Conservation (phyloP, 1,140 invertebrate species). For the Dendrolimus kikuchii region DNA sequence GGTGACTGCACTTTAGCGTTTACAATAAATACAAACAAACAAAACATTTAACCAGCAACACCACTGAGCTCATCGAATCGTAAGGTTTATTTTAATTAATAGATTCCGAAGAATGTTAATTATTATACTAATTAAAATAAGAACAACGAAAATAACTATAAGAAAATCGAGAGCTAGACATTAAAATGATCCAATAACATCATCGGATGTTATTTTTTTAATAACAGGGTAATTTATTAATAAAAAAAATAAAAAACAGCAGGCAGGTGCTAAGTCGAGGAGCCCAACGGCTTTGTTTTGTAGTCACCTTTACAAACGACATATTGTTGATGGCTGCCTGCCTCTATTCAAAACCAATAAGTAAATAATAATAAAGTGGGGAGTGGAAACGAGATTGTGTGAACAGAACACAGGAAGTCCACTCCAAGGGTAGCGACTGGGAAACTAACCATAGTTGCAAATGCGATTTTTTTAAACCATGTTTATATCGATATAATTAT, state of each 20-base stretch:
- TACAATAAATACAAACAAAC: constrained; percentile 71
- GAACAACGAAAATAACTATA: too few species aligned
- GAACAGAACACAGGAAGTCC: constrained; percentile 49
- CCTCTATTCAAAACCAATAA: constrained; percentile 56
- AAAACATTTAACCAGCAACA: constrained; percentile 52
- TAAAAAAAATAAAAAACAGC: constrained; percentile 27
- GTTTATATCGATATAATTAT: neutral
- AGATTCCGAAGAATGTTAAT: too few species aligned
- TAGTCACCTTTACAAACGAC: constrained; percentile 59
- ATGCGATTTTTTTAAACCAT: constrained; percentile 1
- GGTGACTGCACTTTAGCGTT: constrained; percentile 69
- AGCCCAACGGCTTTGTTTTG: constrained; percentile 57
- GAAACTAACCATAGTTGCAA: constrained; percentile 16
- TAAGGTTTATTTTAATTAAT: constrained; percentile 9
- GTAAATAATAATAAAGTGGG: constrained; percentile 56
- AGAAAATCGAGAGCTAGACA: too few species aligned
- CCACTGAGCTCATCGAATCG: constrained; percentile 33
- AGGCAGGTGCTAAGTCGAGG: constrained; percentile 52
- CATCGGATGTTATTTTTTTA: too few species aligned
- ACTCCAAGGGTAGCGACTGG: constrained; percentile 29
- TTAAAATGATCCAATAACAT: too few species aligned
- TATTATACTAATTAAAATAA: too few species aligned
- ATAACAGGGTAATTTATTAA: constrained; percentile 4
- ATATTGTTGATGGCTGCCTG: constrained; percentile 57
- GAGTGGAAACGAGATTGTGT: constrained; percentile 43